Conservation (phyloP, 64 coral and sea anemone species). For the Astreopora myriophthalma region DNA sequence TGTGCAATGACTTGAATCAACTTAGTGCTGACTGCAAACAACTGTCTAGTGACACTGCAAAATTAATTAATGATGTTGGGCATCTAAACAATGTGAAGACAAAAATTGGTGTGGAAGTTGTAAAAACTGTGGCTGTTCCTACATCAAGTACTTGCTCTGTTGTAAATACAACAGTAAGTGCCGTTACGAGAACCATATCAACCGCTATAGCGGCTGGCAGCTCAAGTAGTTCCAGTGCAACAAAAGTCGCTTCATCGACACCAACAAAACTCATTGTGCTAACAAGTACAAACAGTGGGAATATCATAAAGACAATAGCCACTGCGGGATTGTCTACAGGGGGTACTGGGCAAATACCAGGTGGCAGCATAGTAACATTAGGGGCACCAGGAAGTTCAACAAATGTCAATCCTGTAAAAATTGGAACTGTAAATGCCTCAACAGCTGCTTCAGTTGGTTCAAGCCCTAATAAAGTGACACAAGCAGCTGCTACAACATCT, state of each 20-base stretch:
- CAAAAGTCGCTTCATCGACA: slow-evolving; percentile 66
- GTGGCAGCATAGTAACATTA: slow-evolving; percentile 37
- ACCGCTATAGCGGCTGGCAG: slow-evolving; percentile 54
- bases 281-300: slow-evolving; percentile 87
- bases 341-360: slow-evolving; percentile 51
- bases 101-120: slow-evolving; percentile 39
- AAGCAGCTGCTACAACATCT: slow-evolving; percentile 57
- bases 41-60: slow-evolving; percentile 58
- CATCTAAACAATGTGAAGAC: slow-evolving; percentile 91
- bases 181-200: slow-evolving; percentile 52
- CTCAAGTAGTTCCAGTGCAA: slow-evolving; percentile 42
- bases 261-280: slow-evolving; percentile 96
- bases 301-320: slow-evolving; percentile 96
- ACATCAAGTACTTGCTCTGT: slow-evolving; percentile 44
- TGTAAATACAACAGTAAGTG: slow-evolving; percentile 49
- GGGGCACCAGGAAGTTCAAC: slow-evolving; percentile 39
- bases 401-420: slow-evolving; percentile 66
- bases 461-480: slow-evolving; percentile 58
- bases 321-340: slow-evolving; percentile 71
- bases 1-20: slow-evolving; percentile 32
- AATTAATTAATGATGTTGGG: slow-evolving; percentile 77
- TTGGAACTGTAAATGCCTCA: slow-evolving; percentile 52
- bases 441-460: slow-evolving; percentile 24
- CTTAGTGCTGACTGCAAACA: slow-evolving; percentile 49
- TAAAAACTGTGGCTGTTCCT: slow-evolving; percentile 30